phyloP scores from a whole-genome alignment of 2,797 vertebrate species.

The Aphelocoma californica region DNA sequence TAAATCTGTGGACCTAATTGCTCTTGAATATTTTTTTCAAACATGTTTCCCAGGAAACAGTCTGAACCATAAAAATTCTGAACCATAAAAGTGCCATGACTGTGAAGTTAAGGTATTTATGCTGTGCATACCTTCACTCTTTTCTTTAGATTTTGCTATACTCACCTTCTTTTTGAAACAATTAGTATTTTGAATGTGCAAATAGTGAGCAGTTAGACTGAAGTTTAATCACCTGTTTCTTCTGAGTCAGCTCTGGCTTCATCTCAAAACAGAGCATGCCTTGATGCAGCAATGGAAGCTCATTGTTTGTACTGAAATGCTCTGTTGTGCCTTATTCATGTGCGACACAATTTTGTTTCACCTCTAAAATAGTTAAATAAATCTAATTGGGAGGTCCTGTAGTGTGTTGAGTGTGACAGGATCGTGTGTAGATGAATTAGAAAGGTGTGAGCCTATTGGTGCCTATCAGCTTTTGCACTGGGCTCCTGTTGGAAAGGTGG shows the following conservation, averaged over 20 bases:
- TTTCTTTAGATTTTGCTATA: background rate
- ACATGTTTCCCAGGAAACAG: background rate
- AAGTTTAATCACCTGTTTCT: background rate
- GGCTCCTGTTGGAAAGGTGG: background rate
- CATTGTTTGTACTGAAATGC: background rate
- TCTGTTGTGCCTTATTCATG: background rate
- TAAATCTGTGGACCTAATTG: background rate
- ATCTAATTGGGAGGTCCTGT: fast-evolving
- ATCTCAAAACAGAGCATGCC: fast-evolving
- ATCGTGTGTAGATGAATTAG: background rate
- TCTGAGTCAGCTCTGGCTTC: background rate
- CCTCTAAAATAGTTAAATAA: background rate
- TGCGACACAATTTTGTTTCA: background rate
- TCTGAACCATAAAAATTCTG: background rate
- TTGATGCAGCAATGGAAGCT: background rate
- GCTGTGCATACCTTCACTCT: background rate
- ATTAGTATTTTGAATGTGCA: background rate
- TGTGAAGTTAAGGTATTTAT: background rate
- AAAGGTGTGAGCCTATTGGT: background rate
- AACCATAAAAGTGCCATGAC: background rate
- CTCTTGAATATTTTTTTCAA: background rate
- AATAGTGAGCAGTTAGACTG: background rate
- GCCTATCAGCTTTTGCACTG: background rate
- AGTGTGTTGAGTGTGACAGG: background rate
- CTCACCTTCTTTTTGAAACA: background rate